A percentile compares a stretch with the other conserved stretches of the same genome.
Evolutionary conservation across 2,888 invertebrate species (phyloP).

Genomic region (Pasiphila rectangulata): DNA sequence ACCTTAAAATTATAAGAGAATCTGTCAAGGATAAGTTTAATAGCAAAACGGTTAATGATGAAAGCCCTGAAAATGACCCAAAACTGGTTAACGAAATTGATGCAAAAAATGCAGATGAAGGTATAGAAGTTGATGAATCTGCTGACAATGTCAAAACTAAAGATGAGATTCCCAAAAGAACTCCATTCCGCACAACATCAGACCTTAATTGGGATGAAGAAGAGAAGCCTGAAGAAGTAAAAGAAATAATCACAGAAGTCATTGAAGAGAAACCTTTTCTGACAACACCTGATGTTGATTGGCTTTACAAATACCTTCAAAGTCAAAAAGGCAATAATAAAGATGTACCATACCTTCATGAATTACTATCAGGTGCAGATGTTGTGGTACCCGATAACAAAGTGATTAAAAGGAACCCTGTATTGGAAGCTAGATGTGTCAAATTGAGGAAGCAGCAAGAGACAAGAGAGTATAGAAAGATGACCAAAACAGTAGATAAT

Average conservation of each 20-base stretch:
- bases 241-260: slow-evolving; percentile 26
- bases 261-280: slow-evolving; percentile 41
- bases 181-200: slow-evolving; percentile 52
- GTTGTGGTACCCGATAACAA: slow-evolving; percentile 87
- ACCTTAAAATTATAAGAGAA: slow-evolving; percentile 50
- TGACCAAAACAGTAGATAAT: slow-evolving; percentile 92
- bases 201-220: slow-evolving; percentile 83
- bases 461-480: slow-evolving; percentile 89
- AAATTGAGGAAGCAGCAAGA: slow-evolving; percentile 88
- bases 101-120: slow-evolving; percentile 20
- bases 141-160: slow-evolving; percentile 10
- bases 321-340: slow-evolving; percentile 59
- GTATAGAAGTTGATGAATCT: slow-evolving; percentile 7
- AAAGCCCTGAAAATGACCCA: slow-evolving; percentile 17
- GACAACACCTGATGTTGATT: slow-evolving; percentile 80
- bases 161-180: slow-evolving; percentile 34
- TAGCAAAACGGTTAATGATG: slow-evolving; percentile 16
- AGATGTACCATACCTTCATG: slow-evolving; percentile 83
- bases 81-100: slow-evolving; percentile 21
- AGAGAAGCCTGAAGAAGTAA: slow-evolving; percentile 14
- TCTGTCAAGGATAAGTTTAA: slow-evolving; percentile 23
- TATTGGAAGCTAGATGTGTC: slow-evolving; percentile 90
- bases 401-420: slow-evolving; percentile 87
- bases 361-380: slow-evolving; percentile 84
- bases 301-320: slow-evolving; percentile 81